These are phyloP conservation scores for Tragelaphus imberbis DNA, from an alignment of 2,113 vertebrate genomes.

Conservation along the genomic window DNA sequence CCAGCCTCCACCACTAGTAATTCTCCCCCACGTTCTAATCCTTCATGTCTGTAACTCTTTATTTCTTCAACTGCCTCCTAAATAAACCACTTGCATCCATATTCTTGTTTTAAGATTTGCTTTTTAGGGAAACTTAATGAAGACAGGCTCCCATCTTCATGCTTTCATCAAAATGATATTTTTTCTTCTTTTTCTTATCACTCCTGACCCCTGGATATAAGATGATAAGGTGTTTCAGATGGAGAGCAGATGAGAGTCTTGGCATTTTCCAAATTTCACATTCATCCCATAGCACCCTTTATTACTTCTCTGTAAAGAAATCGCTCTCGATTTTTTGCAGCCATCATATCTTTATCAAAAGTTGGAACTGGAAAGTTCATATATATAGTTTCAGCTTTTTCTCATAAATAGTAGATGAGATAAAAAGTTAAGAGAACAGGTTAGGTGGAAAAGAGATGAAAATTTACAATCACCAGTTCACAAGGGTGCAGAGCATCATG, in stretches of 20 bases:
- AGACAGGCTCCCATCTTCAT: neutral
- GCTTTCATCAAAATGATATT: neutral
- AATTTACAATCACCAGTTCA: neutral
- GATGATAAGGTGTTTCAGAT: neutral
- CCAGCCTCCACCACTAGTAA: neutral
- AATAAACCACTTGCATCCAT: neutral
- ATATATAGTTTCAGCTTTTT: neutral
- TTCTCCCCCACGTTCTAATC: neutral
- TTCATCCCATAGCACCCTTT: neutral
- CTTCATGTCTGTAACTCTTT: neutral
- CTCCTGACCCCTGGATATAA: neutral
- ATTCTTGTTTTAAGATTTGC: neutral
- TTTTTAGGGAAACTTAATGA: neutral
- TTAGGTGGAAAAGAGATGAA: neutral
- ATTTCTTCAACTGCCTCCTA: neutral
- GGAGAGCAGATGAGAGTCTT: neutral
- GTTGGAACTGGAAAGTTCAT: neutral
- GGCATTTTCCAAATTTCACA: neutral
- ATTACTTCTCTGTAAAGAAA: neutral
- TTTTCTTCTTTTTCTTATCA: neutral
- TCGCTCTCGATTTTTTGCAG: neutral
- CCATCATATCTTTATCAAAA: neutral
- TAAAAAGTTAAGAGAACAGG: neutral
- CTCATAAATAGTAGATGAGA: neutral
- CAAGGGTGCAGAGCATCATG: neutral